Evolutionary conservation across 2,113 vertebrate genomes (phyloP), one percentile per base, ranked within the genome.

Genomic region (Nibea coibor): DNA sequence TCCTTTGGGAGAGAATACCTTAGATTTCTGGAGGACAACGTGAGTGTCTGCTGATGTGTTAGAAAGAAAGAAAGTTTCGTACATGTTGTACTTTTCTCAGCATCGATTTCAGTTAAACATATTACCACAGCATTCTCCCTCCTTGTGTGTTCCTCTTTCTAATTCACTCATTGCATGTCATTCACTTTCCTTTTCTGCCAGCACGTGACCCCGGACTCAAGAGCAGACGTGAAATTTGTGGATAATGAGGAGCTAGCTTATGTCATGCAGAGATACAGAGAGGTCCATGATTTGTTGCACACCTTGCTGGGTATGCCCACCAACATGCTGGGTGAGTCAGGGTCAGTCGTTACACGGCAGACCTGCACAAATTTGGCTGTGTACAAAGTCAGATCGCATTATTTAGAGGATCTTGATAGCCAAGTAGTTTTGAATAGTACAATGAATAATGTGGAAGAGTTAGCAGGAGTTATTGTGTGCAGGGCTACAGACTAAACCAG

Each of bases 231-330:
- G 64, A 97, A 95, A 80, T 99, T 99, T 24, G 96, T 99, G 28
- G 98, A 99, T 2, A 88, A 97, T 0, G 97, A 98, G 78, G 98
- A 99, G 74, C 90, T 99, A 3, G 98, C 98, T 0, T 99, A 98
- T 0, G 96, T 99, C 64, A 97, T 98, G 92, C 97, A 97, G 93
- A 91, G 98, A 66, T 99, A 99, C 91, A 94, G 98, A 22, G 98
- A 99, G 47, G 96, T 98, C 4, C 98, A 99, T 0, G 98, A 99
- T 78, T 84, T 99, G 79, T 85, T 99, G 85, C 98, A 99, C 89
- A 99, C 98, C 0, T 91, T 99, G 51, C 95, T 99, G 67, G 96
- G 96, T 14, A 99, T 99, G 97, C 98, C 97, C 28, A 98, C 96
- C 53, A 99, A 97, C 90, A 98, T 99, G 94, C 93, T 99, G 4